Conservation (phyloP, 2,113 vertebrate genomes). For the Chaenogobius annularis region DNA sequence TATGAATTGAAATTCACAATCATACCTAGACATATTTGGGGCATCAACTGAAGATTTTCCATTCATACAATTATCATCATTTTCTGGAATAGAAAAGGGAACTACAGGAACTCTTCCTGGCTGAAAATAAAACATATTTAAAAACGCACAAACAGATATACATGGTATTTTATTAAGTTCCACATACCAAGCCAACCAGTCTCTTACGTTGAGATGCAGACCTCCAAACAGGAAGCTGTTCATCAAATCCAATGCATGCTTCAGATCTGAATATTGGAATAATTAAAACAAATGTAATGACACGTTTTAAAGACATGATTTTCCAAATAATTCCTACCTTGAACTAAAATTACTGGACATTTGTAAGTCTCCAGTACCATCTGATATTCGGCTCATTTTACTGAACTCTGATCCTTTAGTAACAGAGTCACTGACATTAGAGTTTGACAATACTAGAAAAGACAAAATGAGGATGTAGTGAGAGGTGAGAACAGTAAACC, state of each 20-base stretch:
- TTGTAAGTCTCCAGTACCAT: conserved; percentile 67
- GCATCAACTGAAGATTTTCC: conserved; percentile 41
- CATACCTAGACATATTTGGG: conserved; percentile 62
- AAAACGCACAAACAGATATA: background rate
- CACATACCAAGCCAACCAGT: conserved; percentile 57
- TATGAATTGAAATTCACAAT: background rate
- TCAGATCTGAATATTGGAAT: conserved; percentile 51
- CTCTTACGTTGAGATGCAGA: conserved; percentile 63
- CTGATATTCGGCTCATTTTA: conserved; percentile 62
- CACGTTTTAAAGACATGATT: background rate
- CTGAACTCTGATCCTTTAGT: conserved; percentile 43
- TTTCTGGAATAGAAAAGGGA: conserved; percentile 74
- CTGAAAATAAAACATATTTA: conserved; percentile 41
- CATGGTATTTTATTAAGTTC: background rate
- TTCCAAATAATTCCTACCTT: conserved; percentile 60
- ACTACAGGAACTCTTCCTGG: conserved; percentile 68
- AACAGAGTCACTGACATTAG: conserved; percentile 38
- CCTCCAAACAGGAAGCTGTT: conserved; percentile 59
- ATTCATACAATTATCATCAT: conserved; percentile 36
- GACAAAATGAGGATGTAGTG: background rate
- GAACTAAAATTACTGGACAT: conserved; percentile 62
- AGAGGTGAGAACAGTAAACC: background rate
- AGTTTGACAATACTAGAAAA: conserved; percentile 34
- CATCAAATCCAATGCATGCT: conserved; percentile 45
- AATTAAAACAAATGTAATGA: background rate